These are phyloP conservation scores for Apamea epomidion DNA, from an alignment of 2,888 invertebrate species.

Conservation along the genomic window DNA sequence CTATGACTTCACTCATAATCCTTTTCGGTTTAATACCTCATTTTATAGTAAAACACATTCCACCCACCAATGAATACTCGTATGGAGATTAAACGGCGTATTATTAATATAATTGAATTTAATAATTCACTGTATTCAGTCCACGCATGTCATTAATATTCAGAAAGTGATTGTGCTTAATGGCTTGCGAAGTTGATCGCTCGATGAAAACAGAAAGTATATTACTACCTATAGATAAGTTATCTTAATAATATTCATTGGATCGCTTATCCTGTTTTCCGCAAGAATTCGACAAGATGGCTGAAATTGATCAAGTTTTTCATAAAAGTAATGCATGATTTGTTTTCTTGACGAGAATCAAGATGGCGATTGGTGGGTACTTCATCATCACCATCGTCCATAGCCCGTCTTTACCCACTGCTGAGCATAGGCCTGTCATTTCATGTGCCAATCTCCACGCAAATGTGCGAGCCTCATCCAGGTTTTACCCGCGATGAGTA, in stretches of 20 bases:
- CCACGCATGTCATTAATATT: conserved; percentile 50
- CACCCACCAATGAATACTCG: conserved; percentile 13
- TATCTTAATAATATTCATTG: conserved; percentile 1
- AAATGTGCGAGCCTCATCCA: no score
- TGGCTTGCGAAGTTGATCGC: conserved; percentile 36
- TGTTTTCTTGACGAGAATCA: neutral
- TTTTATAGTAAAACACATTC: conserved; percentile 12
- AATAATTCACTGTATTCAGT: conserved; percentile 43
- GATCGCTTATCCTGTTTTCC: conserved; percentile 7
- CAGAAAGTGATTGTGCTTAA: conserved; percentile 47
- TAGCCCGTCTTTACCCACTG: neutral
- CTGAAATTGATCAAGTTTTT: neutral
- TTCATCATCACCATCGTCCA: neutral
- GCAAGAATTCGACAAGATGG: neutral
- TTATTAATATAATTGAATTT: conserved; percentile 46
- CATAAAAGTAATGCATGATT: neutral
- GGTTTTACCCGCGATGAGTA: neutral
- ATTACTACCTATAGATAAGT: neutral
- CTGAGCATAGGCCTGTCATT: neutral
- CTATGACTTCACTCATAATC: neutral
- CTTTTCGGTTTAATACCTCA: neutral
- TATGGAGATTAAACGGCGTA: conserved; percentile 29
- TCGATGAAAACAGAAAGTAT: conserved; percentile 19
- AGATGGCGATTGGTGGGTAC: no score
- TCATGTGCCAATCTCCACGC: no score